Evolutionary conservation across 2,113 vertebrate species (phyloP).

Genomic region (Pomatostomus ruficeps): DNA sequence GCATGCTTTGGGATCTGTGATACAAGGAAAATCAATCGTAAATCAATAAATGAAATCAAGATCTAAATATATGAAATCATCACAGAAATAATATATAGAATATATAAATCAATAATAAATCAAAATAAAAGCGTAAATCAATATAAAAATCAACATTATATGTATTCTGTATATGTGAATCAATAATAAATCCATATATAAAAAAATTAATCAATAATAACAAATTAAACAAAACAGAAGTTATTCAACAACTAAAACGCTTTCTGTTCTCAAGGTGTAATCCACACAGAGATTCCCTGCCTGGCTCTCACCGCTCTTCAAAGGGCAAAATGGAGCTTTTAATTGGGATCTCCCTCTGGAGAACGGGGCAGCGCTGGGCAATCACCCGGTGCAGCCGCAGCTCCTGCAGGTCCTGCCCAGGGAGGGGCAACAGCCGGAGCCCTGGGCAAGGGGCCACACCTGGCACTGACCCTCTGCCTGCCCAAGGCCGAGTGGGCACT

Average conservation of each 20-base stretch:
- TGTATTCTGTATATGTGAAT: neutral
- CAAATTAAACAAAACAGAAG: neutral
- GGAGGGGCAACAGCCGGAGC: neutral
- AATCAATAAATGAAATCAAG: neutral
- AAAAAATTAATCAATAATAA: neutral
- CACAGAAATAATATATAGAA: no score
- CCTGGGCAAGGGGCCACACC: rapidly evolving
- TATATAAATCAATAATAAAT: neutral
- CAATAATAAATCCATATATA: neutral
- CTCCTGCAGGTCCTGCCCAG: neutral
- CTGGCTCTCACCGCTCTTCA: neutral
- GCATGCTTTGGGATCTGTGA: no score
- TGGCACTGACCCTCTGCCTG: neutral
- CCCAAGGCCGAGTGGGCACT: neutral
- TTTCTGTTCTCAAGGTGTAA: neutral
- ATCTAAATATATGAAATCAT: no score
- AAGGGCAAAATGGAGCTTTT: neutral
- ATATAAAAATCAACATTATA: neutral
- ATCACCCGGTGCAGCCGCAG: neutral
- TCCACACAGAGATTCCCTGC: neutral
- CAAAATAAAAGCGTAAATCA: neutral
- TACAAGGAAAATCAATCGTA: no score
- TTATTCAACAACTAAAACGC: neutral
- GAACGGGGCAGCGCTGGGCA: neutral
- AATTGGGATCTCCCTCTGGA: neutral